These are phyloP conservation scores for Patiria miniata DNA, from an alignment of 35 echinoderm and acorn worm species.

Conservation along the genomic window DNA sequence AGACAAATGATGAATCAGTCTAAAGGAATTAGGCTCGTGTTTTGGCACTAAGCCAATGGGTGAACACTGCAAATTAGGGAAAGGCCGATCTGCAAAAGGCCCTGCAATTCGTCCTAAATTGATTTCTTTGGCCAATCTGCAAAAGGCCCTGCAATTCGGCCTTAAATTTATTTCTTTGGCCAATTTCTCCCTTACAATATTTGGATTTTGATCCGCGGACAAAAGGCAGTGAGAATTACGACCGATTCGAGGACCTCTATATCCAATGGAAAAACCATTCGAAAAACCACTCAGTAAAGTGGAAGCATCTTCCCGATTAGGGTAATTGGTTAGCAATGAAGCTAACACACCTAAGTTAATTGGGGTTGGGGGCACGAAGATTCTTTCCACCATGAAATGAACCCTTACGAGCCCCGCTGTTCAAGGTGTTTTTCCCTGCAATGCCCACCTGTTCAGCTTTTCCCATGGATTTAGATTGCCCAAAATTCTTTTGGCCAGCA, in stretches of 20 bases:
- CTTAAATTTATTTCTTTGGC: not conserved
- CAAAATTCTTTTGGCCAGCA: not conserved
- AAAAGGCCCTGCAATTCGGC: conserved; percentile 26
- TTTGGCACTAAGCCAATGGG: conserved; percentile 20
- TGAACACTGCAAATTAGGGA: not conserved
- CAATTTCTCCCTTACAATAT: not conserved
- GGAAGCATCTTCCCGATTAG: not conserved
- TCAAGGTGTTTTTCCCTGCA: too few relatives aligned
- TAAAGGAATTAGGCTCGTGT: too few relatives aligned
- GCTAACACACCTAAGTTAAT: too few relatives aligned
- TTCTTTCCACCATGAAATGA: too few relatives aligned
- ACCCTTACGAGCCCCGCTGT: too few relatives aligned
- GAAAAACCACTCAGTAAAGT: not conserved
- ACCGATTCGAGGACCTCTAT: not conserved
- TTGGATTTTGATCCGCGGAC: not conserved
- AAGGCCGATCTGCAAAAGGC: not conserved
- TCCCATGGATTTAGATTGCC: not conserved
- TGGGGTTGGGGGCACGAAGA: too few relatives aligned
- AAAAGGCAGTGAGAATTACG: not conserved
- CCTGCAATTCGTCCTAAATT: conserved; percentile 14
- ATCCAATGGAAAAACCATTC: not conserved
- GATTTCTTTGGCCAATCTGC: not conserved
- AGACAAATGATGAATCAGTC: too few relatives aligned
- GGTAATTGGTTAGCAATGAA: not conserved
- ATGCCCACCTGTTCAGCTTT: not conserved